A percentile compares a stretch with the other conserved stretches of the same genome.
phyloP scores from a whole-genome alignment of 2,797 vertebrate species.

The Sparidentex hasta region DNA sequence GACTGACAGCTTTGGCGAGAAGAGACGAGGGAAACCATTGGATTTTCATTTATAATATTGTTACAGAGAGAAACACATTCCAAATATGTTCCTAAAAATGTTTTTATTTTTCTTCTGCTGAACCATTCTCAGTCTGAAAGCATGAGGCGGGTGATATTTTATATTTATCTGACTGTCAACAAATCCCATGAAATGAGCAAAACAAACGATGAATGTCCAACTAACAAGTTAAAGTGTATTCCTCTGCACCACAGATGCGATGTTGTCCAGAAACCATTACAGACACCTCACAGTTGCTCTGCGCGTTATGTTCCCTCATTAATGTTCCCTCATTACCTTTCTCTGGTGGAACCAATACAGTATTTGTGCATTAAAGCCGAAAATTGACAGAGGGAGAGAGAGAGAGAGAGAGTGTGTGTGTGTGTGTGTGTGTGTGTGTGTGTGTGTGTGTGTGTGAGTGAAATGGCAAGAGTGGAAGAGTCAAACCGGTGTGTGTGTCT shows the following conservation, averaged over 20 bases:
- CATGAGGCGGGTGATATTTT: background rate
- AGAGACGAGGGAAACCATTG: background rate
- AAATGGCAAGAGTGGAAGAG: background rate
- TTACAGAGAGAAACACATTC: background rate
- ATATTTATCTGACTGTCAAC: background rate
- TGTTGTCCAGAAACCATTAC: constrained; percentile 4
- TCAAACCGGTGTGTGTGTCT: background rate
- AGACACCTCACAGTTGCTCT: background rate
- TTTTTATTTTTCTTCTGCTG: too few relatives aligned
- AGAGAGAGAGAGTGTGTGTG: background rate
- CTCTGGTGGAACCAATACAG: too few relatives aligned
- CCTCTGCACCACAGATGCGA: background rate
- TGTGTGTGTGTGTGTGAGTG: background rate
- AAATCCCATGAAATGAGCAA: constrained; percentile 12
- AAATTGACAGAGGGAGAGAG: background rate
- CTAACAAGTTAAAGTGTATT: background rate
- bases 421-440: background rate
- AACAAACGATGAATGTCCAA: background rate
- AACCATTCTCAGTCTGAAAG: background rate
- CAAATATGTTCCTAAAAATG: too few relatives aligned
- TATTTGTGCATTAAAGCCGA: background rate
- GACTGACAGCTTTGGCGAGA: constrained; percentile 55
- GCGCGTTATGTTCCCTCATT: background rate
- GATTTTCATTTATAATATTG: background rate
- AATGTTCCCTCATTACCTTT: background rate